These are phyloP conservation scores for Aptenodytes patagonicus DNA, from an alignment of 2,113 vertebrate genomes.

Conservation along the genomic window DNA sequence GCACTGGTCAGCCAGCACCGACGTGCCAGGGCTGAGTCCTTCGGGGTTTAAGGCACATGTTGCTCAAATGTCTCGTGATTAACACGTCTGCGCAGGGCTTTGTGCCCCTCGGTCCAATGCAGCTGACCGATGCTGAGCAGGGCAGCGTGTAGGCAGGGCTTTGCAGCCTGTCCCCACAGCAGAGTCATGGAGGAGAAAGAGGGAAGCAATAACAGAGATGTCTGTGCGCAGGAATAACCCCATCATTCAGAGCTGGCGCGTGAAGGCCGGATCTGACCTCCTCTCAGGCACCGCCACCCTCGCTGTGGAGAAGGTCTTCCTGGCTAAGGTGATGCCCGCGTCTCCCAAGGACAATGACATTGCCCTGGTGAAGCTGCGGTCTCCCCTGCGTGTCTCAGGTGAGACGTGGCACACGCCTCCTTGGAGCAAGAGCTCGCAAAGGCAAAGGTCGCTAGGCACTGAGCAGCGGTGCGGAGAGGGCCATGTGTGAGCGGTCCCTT, in stretches of 20 bases:
- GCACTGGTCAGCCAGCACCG: rapidly evolving
- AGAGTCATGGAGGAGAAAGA: rapidly evolving
- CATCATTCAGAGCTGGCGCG: constrained; percentile 77
- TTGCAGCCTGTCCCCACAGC: background rate
- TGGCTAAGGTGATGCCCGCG: constrained; percentile 29
- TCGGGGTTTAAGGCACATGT: rapidly evolving
- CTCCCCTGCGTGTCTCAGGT: constrained; percentile 79
- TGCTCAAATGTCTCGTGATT: rapidly evolving
- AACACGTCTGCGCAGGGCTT: rapidly evolving
- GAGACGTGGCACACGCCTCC: background rate
- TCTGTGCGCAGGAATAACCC: constrained; percentile 53
- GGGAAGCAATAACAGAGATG: background rate
- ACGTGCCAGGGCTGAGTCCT: background rate
- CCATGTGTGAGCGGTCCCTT: rapidly evolving
- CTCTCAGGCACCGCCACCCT: constrained; percentile 54
- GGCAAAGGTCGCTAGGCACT: background rate
- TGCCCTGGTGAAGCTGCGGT: constrained; percentile 83
- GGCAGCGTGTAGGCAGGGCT: background rate
- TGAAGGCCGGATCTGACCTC: constrained; percentile 70
- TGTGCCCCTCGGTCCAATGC: rapidly evolving
- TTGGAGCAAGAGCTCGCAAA: background rate
- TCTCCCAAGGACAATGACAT: constrained; percentile 80
- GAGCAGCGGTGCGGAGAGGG: too few relatives aligned
- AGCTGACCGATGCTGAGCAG: background rate
- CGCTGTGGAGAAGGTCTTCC: constrained; percentile 81